A percentile compares a stretch with the other conserved stretches of the same genome.
Conservation (phyloP, 2,797 vertebrate species). For the Cuculus canorus region DNA sequence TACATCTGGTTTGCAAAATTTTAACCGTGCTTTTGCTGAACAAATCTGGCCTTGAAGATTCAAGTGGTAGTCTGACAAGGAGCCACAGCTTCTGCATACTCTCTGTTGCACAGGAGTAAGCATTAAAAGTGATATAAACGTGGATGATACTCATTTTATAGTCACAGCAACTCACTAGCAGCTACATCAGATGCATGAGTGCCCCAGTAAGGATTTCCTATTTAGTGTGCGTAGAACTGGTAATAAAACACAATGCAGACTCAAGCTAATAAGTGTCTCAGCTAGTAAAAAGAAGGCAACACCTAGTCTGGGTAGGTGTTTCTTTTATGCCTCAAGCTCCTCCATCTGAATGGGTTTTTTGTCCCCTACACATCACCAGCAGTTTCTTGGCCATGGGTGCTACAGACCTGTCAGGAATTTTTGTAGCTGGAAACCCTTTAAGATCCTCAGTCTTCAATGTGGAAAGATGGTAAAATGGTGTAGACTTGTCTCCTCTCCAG, state of each 20-base stretch:
- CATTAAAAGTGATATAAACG: neutral
- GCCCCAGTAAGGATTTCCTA: neutral
- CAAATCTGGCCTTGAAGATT: neutral
- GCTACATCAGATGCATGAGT: neutral
- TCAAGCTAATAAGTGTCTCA: neutral
- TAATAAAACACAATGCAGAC: neutral
- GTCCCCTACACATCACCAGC: neutral
- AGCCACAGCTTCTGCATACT: neutral
- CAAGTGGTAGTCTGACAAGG: fast-evolving
- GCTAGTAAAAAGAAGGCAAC: neutral
- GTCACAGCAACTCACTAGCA: neutral
- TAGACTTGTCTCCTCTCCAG: neutral
- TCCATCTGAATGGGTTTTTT: neutral
- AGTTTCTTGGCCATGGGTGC: neutral
- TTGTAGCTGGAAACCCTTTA: neutral
- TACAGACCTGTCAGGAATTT: neutral
- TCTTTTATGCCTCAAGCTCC: neutral
- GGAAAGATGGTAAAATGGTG: neutral
- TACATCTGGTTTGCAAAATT: neutral
- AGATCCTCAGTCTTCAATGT: neutral
- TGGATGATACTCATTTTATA: neutral
- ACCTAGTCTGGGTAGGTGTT: neutral
- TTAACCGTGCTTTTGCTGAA: neutral
- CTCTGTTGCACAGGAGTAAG: neutral
- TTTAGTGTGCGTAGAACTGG: neutral